Evolutionary conservation across 2,113 vertebrate genomes (phyloP).

Genomic region (Zapornia atra): DNA sequence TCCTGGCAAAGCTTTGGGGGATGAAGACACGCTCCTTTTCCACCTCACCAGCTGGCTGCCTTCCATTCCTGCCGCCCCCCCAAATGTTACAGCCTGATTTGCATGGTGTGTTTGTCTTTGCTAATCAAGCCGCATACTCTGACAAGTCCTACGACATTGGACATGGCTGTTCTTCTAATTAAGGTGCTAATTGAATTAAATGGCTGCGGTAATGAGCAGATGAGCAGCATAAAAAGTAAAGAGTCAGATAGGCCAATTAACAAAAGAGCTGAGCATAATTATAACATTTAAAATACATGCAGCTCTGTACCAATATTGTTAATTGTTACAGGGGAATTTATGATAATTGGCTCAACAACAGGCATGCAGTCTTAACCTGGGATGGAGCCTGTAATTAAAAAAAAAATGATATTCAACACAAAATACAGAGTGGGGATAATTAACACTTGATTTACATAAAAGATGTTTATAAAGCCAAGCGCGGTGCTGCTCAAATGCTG

Average conservation of each 20-base stretch:
- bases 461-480: constrained; percentile 59
- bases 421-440: constrained; percentile 79
- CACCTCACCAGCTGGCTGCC: constrained; percentile 77
- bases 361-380: constrained; percentile 78
- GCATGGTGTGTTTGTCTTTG: constrained; percentile 91
- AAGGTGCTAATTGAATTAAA: constrained; percentile 99
- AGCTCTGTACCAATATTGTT: constrained; percentile 88
- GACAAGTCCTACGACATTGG: constrained; percentile 88
- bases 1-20: constrained; percentile 66
- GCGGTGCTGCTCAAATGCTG: background rate
- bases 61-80: constrained; percentile 77
- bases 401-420: constrained; percentile 83
- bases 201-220: constrained; percentile 96
- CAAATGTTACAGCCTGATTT: constrained; percentile 80
- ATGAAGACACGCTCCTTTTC: constrained; percentile 73
- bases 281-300: constrained; percentile 96
- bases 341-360: constrained; percentile 96
- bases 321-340: constrained; percentile 98
- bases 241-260: constrained; percentile 99
- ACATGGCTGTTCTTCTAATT: constrained; percentile 95
- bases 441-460: constrained; percentile 85
- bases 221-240: constrained; percentile 96
- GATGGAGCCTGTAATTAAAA: constrained; percentile 83
- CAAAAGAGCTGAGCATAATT: constrained; percentile 97
- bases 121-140: constrained; percentile 86